Evolutionary conservation across 2,113 vertebrate species (phyloP), one percentile per base, ranked within the genome.

Genomic region (Athene cunicularia): DNA sequence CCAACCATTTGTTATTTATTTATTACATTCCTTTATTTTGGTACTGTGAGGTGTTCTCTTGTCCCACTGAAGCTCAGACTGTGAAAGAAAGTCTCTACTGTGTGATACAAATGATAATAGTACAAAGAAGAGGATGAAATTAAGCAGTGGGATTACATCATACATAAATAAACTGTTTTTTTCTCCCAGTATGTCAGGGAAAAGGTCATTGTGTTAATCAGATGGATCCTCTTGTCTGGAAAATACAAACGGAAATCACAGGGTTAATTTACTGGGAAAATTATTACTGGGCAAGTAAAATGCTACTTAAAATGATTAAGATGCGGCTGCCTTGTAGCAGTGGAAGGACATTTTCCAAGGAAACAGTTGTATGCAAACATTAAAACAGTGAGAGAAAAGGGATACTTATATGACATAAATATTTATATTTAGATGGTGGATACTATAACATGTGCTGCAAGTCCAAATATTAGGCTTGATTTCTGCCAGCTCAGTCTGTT

Each of bases 131-230:
- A 49, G 32, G 41, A 58, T 41, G 14, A 70, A 83, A 14, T 21
- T 64, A 73, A 37, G 28, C n/a, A 16, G 18, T 47, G 13, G 63
- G 17, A 73, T 80, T 80, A 86, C 28, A 63, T 8, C 43, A 47
- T 24, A 15, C 56, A 15, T 37, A 50, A 83, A 43, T 11, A 39
- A 50, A 9, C 8, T 19, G 0, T 0, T 0, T 30, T 66, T 39
- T 71, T 76, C 56, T 7, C 2, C 56, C 12, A 15, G 0, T 68
- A 32, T 30, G 17, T 75, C 4, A 12, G 32, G 23, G 26, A 20
- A 71, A 39, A 80, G 63, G 30, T 8, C 9, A 11, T 18, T 62
- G 3, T 56, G 8, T 90, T 87, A 30, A 35, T 82, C 22, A 52
- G 18, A 32, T 68, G 23, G 30, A 60, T 88, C 5, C 5, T 90